These are phyloP conservation scores for Notamacropus eugenii DNA, from an alignment of 2,797 vertebrate genomes.

Conservation along the genomic window DNA sequence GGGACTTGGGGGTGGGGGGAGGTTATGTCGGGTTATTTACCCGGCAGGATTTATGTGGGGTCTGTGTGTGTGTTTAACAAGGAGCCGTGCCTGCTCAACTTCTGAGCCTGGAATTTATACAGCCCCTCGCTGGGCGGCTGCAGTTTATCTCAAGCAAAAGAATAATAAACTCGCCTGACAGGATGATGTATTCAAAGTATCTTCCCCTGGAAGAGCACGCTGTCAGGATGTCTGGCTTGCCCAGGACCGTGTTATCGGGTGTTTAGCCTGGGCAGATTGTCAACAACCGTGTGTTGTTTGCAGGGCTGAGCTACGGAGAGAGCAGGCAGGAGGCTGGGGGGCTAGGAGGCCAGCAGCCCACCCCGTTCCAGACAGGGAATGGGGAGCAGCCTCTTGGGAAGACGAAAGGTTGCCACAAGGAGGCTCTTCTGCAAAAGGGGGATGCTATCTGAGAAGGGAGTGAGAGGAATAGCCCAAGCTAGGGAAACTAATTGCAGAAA, in stretches of 20 bases:
- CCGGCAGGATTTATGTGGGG: conserved; percentile 81
- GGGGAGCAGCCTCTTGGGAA: conserved; percentile 32
- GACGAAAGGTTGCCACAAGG: conserved; percentile 37
- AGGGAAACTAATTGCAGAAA: not conserved
- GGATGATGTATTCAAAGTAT: conserved; percentile 86
- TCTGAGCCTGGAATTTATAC: conserved; percentile 87
- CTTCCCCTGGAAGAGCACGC: conserved; percentile 77
- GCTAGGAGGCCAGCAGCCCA: conserved; percentile 31
- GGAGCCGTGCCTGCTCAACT: conserved; percentile 80
- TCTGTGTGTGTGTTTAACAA: conserved; percentile 79
- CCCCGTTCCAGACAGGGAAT: not conserved
- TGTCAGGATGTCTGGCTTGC: conserved; percentile 81
- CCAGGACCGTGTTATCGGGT: conserved; percentile 82
- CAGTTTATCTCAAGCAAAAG: conserved; percentile 85
- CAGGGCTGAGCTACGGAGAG: conserved; percentile 75
- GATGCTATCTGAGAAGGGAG: not conserved
- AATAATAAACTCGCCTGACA: conserved; percentile 87
- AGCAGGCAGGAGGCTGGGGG: conserved; percentile 52
- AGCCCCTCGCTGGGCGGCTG: conserved; percentile 83
- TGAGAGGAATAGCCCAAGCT: not conserved
- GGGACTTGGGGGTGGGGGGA: conserved; percentile 45
- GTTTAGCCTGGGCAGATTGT: conserved; percentile 81
- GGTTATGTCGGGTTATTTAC: conserved; percentile 80
- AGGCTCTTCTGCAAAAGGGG: not conserved
- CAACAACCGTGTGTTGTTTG: conserved; percentile 81